These are phyloP conservation scores for Otus scops DNA, from an alignment of 2,797 vertebrate genomes.

Conservation along the genomic window DNA sequence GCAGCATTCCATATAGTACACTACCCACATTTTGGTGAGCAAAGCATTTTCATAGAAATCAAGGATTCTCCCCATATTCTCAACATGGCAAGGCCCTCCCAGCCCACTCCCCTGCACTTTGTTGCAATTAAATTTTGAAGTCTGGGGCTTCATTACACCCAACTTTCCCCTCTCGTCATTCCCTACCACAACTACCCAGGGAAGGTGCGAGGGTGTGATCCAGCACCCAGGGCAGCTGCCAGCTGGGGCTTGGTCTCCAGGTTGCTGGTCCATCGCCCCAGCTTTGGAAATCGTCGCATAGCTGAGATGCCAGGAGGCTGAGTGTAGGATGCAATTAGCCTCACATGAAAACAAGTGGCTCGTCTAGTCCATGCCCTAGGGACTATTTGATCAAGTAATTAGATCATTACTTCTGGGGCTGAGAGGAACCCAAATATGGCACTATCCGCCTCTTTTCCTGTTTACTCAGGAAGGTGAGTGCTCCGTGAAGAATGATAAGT, in stretches of 20 bases:
- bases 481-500: not conserved
- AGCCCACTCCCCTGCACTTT: not conserved
- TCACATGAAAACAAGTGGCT: not conserved
- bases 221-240: not conserved
- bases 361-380: not conserved
- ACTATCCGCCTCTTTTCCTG: slow-evolving; percentile 16
- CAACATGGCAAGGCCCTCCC: not conserved
- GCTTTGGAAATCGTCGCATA: not conserved
- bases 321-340: not conserved
- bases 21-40: not conserved
- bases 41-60: not conserved
- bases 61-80: not conserved
- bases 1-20: not conserved
- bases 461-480: slow-evolving; percentile 35
- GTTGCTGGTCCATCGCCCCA: fast-evolving
- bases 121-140: not conserved
- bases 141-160: not conserved
- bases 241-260: not conserved
- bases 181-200: not conserved
- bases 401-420: not conserved
- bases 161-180: not conserved
- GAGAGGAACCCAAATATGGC: not conserved
- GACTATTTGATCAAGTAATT: not conserved
- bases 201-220: not conserved
- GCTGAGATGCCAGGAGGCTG: not conserved